Conservation (phyloP, 2,797 vertebrate species). For the Eleutherodactylus coqui region DNA sequence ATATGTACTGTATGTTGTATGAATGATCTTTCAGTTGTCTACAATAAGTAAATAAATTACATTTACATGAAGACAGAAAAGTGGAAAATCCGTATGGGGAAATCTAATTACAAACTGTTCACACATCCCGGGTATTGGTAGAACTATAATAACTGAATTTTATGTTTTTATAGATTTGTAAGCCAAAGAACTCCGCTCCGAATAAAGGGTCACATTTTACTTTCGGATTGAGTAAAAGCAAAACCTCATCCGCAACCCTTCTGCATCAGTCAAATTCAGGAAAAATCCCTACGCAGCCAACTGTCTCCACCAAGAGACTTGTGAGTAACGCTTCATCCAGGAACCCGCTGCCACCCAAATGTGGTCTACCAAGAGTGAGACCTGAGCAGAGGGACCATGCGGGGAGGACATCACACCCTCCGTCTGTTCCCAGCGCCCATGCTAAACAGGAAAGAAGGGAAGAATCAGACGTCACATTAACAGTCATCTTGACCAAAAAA, state of each 20-base stretch:
- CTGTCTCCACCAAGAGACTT: constrained; percentile 12
- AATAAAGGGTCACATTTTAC: neutral
- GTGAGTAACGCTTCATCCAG: neutral
- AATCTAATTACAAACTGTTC: neutral
- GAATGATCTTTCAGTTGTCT: too few relatives aligned
- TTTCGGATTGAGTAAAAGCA: constrained; percentile 55
- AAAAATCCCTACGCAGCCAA: neutral
- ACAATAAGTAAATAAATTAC: too few relatives aligned
- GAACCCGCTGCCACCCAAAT: neutral
- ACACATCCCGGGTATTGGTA: neutral
- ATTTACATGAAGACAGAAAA: too few relatives aligned
- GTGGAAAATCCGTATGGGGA: neutral
- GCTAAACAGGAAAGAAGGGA: neutral
- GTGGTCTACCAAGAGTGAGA: neutral
- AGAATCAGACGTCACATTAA: neutral
- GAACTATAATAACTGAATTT: neutral
- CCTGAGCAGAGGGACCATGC: constrained; percentile 11
- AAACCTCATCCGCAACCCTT: neutral
- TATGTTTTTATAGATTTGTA: constrained; percentile 61
- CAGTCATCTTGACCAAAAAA: neutral
- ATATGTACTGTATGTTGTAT: too few relatives aligned
- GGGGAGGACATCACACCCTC: neutral
- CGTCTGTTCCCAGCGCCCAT: neutral
- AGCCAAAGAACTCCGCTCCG: constrained; percentile 58
- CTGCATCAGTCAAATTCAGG: neutral